phyloP scores from a whole-genome alignment of 2,113 vertebrate genomes.

The Arothron firmamentum region DNA sequence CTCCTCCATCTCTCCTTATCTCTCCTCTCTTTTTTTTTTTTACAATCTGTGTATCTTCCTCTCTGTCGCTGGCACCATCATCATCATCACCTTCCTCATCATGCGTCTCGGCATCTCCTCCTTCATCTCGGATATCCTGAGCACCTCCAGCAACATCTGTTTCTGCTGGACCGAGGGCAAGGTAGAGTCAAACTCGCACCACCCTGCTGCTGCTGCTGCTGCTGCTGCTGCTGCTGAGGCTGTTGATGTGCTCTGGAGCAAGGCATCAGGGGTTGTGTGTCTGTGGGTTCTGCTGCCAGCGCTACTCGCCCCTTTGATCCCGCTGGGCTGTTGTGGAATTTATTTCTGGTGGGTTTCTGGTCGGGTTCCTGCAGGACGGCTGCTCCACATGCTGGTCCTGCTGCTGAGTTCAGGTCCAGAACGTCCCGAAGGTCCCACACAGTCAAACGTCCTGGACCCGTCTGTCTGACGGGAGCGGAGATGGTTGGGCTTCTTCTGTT shows the following conservation, averaged over 20 bases:
- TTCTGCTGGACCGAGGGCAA: constrained; percentile 76
- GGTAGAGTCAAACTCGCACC: constrained; percentile 55
- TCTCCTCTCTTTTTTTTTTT: constrained; percentile 18
- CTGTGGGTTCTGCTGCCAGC: constrained; percentile 18
- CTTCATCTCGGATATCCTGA: constrained; percentile 75
- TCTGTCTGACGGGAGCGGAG: no score
- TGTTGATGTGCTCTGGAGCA: constrained; percentile 1
- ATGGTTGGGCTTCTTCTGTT: not conserved
- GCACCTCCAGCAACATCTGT: constrained; percentile 73
- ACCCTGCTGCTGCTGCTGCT: constrained; percentile 28
- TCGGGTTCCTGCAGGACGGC: not conserved
- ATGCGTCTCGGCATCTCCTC: constrained; percentile 75
- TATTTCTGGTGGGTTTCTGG: constrained; percentile 8
- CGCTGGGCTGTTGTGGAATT: not conserved
- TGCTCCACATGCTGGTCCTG: no score
- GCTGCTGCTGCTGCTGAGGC: constrained; percentile 33
- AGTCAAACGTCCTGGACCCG: no score
- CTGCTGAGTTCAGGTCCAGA: no score
- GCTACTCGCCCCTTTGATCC: constrained; percentile 1
- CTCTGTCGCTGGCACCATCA: not conserved
- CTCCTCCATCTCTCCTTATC: constrained; percentile 39
- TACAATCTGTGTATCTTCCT: constrained; percentile 18
- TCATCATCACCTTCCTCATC: not conserved
- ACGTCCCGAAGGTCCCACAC: no score
- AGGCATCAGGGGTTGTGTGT: constrained; percentile 17